Evolutionary conservation across 1,140 invertebrate genomes (phyloP).

Genomic region (Brachionus rotundiformis): DNA sequence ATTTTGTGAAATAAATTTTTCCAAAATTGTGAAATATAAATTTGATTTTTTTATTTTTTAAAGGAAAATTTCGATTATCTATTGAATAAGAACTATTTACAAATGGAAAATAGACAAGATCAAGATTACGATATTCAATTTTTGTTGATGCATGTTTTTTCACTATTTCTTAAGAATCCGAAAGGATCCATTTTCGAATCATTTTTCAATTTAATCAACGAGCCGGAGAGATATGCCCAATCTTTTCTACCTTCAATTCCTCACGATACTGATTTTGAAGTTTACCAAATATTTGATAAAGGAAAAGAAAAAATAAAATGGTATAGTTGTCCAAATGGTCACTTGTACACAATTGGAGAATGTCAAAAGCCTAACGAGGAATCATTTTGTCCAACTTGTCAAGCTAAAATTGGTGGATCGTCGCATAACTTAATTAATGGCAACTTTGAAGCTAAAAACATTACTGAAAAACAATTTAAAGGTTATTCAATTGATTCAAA

Average conservation of each 20-base stretch:
- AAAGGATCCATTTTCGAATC: not conserved
- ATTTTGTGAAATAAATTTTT: no score
- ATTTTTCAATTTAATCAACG: not conserved
- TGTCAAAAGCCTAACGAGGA: slow-evolving; percentile 55
- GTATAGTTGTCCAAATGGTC: slow-evolving; percentile 58
- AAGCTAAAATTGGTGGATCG: slow-evolving; percentile 55
- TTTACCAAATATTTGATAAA: slow-evolving; percentile 53
- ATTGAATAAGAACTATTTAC: not conserved
- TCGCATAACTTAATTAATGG: slow-evolving; percentile 50
- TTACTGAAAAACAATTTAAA: not conserved
- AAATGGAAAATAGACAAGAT: not conserved
- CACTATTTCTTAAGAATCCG: not conserved
- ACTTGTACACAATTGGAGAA: slow-evolving; percentile 59
- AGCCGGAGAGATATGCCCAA: not conserved
- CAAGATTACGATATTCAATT: slow-evolving; percentile 14
- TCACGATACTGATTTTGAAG: slow-evolving; percentile 53
- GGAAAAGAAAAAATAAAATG: slow-evolving; percentile 52
- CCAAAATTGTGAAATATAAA: not conserved
- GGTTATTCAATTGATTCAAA: not conserved
- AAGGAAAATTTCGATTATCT: not conserved
- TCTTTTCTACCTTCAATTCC: slow-evolving; percentile 53
- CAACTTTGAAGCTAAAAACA: slow-evolving; percentile 51
- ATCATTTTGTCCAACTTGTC: slow-evolving; percentile 56
- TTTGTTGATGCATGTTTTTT: slow-evolving; percentile 10
- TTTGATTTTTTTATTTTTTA: not conserved